Evolutionary conservation across 2,797 vertebrate species (phyloP).

Genomic region (Poecilia wingei): DNA sequence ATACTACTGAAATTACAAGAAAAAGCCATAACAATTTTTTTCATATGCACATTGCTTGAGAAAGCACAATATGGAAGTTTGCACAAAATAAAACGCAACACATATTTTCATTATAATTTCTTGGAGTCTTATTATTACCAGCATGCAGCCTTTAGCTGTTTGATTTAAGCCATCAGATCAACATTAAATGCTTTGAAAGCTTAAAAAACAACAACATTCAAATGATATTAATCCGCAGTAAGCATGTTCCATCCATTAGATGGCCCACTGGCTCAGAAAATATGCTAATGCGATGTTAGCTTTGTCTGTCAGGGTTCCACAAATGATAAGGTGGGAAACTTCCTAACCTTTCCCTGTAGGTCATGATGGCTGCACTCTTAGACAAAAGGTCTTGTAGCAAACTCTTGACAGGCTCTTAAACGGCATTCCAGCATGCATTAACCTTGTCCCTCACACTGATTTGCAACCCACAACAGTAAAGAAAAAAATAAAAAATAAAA

Average conservation of each 20-base stretch:
- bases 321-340: slow-evolving; percentile 3
- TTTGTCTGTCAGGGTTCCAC: background rate
- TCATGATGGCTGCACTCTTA: slow-evolving; percentile 20
- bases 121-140: background rate
- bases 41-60: background rate
- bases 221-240: slow-evolving; percentile 1
- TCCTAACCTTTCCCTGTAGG: slow-evolving; percentile 29
- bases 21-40: background rate
- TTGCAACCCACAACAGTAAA: slow-evolving; percentile 60
- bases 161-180: background rate
- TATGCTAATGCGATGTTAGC: background rate
- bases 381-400: slow-evolving; percentile 36
- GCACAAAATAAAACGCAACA: background rate
- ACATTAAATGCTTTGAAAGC: background rate
- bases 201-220: background rate
- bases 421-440: slow-evolving; percentile 62
- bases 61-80: background rate
- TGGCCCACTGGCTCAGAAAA: background rate
- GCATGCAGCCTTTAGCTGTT: background rate
- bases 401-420: slow-evolving; percentile 66
- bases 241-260: background rate
- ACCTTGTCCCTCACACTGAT: slow-evolving; percentile 54
- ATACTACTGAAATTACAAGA: background rate
- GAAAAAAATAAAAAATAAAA: background rate
- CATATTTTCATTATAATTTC: slow-evolving; percentile 1